A percentile compares a stretch with the other conserved stretches of the same genome.
These are phyloP conservation scores for Aleiodes leptofemur DNA, from an alignment of 2,888 invertebrate genomes.

Conservation along the genomic window DNA sequence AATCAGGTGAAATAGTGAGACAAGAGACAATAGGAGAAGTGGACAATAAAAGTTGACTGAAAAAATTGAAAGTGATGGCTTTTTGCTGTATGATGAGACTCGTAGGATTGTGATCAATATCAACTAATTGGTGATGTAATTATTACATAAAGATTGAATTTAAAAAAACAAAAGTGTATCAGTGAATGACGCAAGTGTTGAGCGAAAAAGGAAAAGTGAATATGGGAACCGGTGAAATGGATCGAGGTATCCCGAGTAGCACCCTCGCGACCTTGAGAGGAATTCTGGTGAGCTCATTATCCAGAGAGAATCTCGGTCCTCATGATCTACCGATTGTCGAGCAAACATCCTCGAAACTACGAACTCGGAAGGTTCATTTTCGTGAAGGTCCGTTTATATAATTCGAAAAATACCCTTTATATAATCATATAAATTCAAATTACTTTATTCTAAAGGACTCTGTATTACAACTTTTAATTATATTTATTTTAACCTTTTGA, in stretches of 20 bases:
- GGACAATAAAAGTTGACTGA: neutral
- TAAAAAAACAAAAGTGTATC: slow-evolving; percentile 20
- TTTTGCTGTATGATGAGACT: neutral
- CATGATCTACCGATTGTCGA: slow-evolving; percentile 74
- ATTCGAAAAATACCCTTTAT: neutral
- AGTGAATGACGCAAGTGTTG: slow-evolving; percentile 34
- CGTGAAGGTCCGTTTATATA: slow-evolving; percentile 59
- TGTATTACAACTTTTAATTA: too few species aligned
- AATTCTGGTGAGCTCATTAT: slow-evolving; percentile 78
- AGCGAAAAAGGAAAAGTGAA: slow-evolving; percentile 41
- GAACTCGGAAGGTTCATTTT: slow-evolving; percentile 70
- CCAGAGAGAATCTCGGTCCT: slow-evolving; percentile 78
- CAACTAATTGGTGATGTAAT: slow-evolving; percentile 2
- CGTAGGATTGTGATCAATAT: slow-evolving; percentile 1
- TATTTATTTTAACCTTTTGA: too few species aligned
- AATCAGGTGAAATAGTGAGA: slow-evolving; percentile 21
- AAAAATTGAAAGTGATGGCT: neutral
- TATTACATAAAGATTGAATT: neutral
- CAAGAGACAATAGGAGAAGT: neutral
- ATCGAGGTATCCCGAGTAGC: slow-evolving; percentile 76
- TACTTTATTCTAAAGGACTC: too few species aligned
- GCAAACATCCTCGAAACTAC: slow-evolving; percentile 57
- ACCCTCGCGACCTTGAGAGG: slow-evolving; percentile 78
- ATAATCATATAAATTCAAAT: too few species aligned
- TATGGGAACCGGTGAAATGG: slow-evolving; percentile 65